Evolutionary conservation across 1,140 invertebrate species (phyloP).

Genomic region (Phymastichus coffea): DNA sequence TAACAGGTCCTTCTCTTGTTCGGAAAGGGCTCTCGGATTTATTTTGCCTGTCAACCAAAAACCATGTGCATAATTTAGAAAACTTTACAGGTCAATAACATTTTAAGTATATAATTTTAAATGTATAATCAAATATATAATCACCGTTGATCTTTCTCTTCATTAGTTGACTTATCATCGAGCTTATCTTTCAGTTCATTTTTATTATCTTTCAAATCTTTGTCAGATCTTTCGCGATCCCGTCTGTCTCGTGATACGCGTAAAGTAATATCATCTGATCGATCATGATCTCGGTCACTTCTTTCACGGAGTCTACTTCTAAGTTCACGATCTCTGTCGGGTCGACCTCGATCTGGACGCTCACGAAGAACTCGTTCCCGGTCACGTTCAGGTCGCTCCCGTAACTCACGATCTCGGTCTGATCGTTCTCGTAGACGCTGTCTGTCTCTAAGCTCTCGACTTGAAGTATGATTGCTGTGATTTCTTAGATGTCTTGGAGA

Average conservation of each 20-base stretch:
- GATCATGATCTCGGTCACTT: too few species aligned
- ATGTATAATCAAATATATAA: background rate
- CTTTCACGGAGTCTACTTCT: slow-evolving; percentile 34
- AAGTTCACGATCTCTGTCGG: slow-evolving; percentile 32
- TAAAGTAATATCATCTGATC: slow-evolving; percentile 44
- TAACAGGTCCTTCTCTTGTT: slow-evolving; percentile 51
- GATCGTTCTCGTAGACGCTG: slow-evolving; percentile 33
- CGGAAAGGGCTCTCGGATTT: slow-evolving; percentile 48
- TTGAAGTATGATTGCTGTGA: slow-evolving; percentile 5
- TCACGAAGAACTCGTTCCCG: slow-evolving; percentile 30
- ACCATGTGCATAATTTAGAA: too few species aligned
- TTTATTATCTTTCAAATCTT: slow-evolving; percentile 37
- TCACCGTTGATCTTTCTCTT: slow-evolving; percentile 47
- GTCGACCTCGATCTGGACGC: slow-evolving; percentile 26
- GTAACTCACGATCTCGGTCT: slow-evolving; percentile 29
- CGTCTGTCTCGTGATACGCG: slow-evolving; percentile 42
- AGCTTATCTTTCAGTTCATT: slow-evolving; percentile 37
- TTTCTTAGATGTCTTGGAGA: slow-evolving; percentile 38
- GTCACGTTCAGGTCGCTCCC: slow-evolving; percentile 41
- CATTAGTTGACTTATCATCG: slow-evolving; percentile 33
- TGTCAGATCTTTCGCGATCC: slow-evolving; percentile 33
- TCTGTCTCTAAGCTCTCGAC: slow-evolving; percentile 41
- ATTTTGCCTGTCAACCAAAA: slow-evolving; percentile 33
- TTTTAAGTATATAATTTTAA: too few species aligned
- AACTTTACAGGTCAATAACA: too few species aligned